Conservation (phyloP, 1,140 invertebrate species). For the Brachionus sp. region DNA sequence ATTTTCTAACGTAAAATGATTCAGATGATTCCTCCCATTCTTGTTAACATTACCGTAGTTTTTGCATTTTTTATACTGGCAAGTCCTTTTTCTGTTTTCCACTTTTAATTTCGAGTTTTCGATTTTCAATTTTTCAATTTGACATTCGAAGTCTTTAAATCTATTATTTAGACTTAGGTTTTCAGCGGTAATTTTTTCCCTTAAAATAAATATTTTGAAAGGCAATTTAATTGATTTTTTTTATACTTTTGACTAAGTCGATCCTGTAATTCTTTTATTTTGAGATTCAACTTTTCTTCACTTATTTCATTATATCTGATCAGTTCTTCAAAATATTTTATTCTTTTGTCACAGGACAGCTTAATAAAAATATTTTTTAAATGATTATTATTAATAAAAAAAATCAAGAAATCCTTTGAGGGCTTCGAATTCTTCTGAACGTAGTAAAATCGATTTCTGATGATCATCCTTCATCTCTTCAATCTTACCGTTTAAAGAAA, state of each 20-base stretch:
- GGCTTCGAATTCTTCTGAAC: not conserved
- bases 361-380: not conserved
- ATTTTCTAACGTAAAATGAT: constrained; percentile 2
- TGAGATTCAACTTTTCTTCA: not conserved
- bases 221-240: not conserved
- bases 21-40: not conserved
- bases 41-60: not conserved
- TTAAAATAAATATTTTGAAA: not conserved
- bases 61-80: not conserved
- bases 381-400: not conserved
- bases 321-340: not conserved
- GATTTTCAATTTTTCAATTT: not conserved
- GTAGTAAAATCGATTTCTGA: not conserved
- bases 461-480: too few species aligned
- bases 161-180: not conserved
- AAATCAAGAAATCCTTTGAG: not conserved
- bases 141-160: not conserved
- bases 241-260: not conserved
- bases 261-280: not conserved
- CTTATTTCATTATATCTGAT: not conserved
- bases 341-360: not conserved
- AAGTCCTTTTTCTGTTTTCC: not conserved
- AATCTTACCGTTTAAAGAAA: too few species aligned
- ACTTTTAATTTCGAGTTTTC: not conserved
- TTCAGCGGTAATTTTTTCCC: not conserved